A percentile compares a stretch with the other conserved stretches of the same genome.
phyloP scores from a whole-genome alignment of 2,888 invertebrate genomes.

The Tolmerus cingulatus region DNA sequence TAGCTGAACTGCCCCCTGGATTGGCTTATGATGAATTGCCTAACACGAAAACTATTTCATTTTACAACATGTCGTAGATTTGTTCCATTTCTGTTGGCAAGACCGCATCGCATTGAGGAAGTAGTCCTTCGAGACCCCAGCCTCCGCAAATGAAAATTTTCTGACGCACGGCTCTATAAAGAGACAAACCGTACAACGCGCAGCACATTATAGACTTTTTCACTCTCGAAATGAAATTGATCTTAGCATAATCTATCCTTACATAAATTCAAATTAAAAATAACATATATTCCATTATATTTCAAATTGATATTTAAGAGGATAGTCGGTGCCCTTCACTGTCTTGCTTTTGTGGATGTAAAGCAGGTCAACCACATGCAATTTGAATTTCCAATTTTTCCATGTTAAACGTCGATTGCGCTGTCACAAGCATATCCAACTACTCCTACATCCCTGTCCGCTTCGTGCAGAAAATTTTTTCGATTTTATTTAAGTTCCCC shows the following conservation, averaged over 20 bases:
- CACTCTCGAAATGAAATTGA: background rate
- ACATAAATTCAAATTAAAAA: no score
- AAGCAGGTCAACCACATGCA: background rate
- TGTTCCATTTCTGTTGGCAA: background rate
- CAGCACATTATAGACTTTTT: background rate
- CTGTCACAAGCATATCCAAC: background rate
- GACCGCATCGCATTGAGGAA: background rate
- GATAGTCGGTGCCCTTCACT: background rate
- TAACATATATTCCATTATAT: background rate
- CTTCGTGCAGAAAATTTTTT: background rate
- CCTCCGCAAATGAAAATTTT: background rate
- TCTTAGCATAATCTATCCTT: background rate
- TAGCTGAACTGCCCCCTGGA: background rate
- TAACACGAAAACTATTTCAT: background rate
- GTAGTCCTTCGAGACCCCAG: background rate
- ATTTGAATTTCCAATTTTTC: constrained; percentile 17
- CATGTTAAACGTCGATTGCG: background rate
- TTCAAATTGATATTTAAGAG: background rate
- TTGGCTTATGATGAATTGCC: background rate
- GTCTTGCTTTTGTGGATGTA: background rate
- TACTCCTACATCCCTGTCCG: constrained; percentile 1
- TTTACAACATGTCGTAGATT: background rate
- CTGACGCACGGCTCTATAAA: background rate
- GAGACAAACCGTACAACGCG: background rate
- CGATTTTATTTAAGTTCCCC: constrained; percentile 16